These are phyloP conservation scores for Sparus aurata DNA, from an alignment of 2,797 vertebrate species.

Conservation along the genomic window DNA sequence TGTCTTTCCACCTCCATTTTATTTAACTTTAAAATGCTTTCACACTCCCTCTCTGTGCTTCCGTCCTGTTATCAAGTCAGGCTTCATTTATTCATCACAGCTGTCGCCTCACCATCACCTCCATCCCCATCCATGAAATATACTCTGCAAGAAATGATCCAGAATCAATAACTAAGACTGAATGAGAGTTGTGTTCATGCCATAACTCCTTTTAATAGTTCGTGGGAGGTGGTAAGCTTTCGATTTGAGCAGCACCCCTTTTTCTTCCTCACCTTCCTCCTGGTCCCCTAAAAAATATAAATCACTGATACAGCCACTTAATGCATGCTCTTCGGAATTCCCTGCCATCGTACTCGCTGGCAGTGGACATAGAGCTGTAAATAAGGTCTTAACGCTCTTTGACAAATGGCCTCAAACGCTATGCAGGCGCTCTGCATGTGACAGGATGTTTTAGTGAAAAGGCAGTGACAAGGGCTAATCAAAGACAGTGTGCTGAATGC, in stretches of 20 bases:
- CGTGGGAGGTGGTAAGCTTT: slow-evolving; percentile 35
- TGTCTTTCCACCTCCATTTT: neutral
- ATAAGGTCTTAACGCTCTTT: slow-evolving; percentile 61
- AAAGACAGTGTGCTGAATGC: slow-evolving; percentile 45
- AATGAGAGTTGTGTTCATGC: slow-evolving; percentile 66
- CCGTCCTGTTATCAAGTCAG: slow-evolving; percentile 31
- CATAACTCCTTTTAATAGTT: slow-evolving; percentile 78
- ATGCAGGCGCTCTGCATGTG: slow-evolving; percentile 49
- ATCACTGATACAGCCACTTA: slow-evolving; percentile 65
- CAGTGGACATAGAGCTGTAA: slow-evolving; percentile 63
- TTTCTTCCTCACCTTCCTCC: slow-evolving; percentile 14
- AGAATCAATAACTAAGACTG: slow-evolving; percentile 75
- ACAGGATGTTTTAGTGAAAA: slow-evolving; percentile 43
- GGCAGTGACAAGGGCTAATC: slow-evolving; percentile 50
- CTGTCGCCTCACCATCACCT: slow-evolving; percentile 35
- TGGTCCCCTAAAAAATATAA: slow-evolving; percentile 60
- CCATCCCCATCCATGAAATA: slow-evolving; percentile 66
- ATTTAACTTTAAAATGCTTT: slow-evolving; percentile 13
- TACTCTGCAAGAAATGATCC: slow-evolving; percentile 69
- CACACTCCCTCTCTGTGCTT: slow-evolving; percentile 9
- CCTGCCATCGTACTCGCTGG: slow-evolving; percentile 13
- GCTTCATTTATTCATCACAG: slow-evolving; percentile 40
- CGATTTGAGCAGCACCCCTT: slow-evolving; percentile 11
- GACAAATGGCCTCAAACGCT: slow-evolving; percentile 67
- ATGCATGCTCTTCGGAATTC: slow-evolving; percentile 64